Conservation (phyloP, 2,113 vertebrate species). For the Poecile atricapillus region DNA sequence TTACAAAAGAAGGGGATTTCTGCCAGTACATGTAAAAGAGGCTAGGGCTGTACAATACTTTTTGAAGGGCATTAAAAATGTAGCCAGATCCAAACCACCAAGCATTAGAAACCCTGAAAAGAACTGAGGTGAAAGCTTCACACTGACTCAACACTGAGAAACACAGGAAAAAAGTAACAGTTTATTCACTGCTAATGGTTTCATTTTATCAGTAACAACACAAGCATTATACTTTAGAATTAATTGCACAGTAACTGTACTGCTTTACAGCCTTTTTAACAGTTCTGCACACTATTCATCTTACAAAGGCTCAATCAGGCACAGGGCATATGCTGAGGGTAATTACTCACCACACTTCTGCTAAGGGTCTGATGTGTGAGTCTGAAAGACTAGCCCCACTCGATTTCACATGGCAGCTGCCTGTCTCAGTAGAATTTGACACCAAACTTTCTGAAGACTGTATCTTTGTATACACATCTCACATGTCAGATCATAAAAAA, state of each 20-base stretch:
- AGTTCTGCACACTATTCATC: neutral
- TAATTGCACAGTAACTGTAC: neutral
- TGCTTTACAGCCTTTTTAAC: conserved; percentile 24
- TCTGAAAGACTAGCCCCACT: neutral
- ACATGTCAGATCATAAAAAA: neutral
- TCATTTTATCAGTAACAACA: neutral
- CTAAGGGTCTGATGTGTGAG: neutral
- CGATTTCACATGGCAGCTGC: neutral
- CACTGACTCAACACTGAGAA: neutral
- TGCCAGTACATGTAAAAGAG: neutral
- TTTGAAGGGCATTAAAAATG: neutral
- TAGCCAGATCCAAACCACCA: neutral
- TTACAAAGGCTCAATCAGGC: neutral
- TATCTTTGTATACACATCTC: neutral
- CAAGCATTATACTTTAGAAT: neutral
- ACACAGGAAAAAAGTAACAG: neutral
- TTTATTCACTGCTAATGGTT: neutral
- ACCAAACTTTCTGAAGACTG: neutral
- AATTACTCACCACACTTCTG: neutral
- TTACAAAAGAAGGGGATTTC: neutral
- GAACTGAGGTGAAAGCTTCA: neutral
- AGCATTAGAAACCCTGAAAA: neutral
- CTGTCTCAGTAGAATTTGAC: neutral
- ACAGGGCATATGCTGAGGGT: neutral
- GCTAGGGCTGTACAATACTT: neutral